These are phyloP conservation scores for cat (Felis catus) DNA, from an alignment of 2,113 vertebrate genomes.

Conservation along the genomic window F.catus_Fca126_mat1.0 CM031418.1:45457001-45457500, in stretches of 20 bases:
- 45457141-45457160: not conserved
- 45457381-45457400: constrained; percentile 56
- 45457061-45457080: not conserved
- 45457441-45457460: not conserved
- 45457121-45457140: not conserved
- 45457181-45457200: not conserved
- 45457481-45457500: not conserved
- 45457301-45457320: not conserved
- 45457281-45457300: not conserved
- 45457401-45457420: not conserved
- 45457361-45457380: not conserved
- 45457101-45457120: constrained; percentile 32
- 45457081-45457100: not conserved
- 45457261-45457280: not conserved
- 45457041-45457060: not conserved
- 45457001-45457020: not conserved
- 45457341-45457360: constrained; percentile 47
- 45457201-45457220: not conserved
- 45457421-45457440: constrained; percentile 22
- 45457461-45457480: not conserved
- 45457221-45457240: not conserved
- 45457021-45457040: not conserved
- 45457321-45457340: not conserved
- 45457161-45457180: not conserved
- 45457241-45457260: not conserved